A percentile compares a stretch with the other conserved stretches of the same genome.
These are phyloP conservation scores for Eretmochelys imbricata DNA, from an alignment of 2,113 vertebrate species.

Conservation along the genomic window DNA sequence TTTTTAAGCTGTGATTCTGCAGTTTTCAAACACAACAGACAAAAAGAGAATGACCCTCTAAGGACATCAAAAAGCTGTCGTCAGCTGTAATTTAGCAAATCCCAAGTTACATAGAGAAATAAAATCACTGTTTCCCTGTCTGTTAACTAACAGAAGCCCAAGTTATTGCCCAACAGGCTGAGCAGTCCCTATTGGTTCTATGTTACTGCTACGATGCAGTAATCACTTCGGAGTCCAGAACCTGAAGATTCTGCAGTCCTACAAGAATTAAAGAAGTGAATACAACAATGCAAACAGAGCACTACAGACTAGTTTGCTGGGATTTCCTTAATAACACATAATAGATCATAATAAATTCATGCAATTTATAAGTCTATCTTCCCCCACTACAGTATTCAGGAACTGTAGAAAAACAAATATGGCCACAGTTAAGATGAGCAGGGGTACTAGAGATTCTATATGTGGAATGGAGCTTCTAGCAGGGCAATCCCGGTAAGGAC, in stretches of 20 bases:
- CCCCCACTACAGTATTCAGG: neutral
- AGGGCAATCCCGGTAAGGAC: rapidly evolving
- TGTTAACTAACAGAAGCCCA: neutral
- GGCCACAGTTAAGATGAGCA: neutral
- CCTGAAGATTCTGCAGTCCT: neutral
- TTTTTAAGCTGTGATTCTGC: neutral
- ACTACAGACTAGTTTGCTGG: neutral
- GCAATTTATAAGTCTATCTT: neutral
- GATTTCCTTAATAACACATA: neutral
- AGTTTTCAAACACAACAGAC: conserved; percentile 12
- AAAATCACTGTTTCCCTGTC: conserved; percentile 17
- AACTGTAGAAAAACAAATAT: neutral
- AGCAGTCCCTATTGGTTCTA: neutral
- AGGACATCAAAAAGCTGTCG: conserved; percentile 12
- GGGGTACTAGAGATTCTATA: neutral
- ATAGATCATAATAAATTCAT: neutral
- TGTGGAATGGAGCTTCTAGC: rapidly evolving
- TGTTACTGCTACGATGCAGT: neutral
- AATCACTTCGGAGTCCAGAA: neutral
- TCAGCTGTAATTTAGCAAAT: conserved; percentile 31
- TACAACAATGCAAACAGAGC: neutral
- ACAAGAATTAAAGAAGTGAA: neutral
- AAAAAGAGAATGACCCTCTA: neutral
- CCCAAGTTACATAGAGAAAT: neutral
- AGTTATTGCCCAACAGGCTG: neutral